These are phyloP conservation scores for Platycheirus albimanus DNA, from an alignment of 2,888 invertebrate genomes.

Conservation along the genomic window DNA sequence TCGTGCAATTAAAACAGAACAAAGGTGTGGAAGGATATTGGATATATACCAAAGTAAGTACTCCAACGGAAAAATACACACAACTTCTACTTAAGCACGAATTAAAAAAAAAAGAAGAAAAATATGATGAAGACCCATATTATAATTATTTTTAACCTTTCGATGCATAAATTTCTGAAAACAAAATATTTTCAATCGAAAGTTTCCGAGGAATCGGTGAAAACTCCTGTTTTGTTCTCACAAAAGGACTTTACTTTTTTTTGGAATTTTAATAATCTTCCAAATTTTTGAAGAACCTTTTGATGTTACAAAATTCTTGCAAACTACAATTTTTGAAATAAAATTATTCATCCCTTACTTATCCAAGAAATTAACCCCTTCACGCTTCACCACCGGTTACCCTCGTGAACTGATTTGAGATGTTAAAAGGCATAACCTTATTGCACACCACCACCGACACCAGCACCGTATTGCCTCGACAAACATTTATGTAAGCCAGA, in stretches of 20 bases:
- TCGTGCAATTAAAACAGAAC: conserved; percentile 61
- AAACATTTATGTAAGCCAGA: conserved; percentile 31
- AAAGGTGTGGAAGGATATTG: conserved; percentile 28
- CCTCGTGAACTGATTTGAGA: conserved; percentile 9
- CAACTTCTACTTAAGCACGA: neutral
- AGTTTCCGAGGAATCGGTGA: neutral
- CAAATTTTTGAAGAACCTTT: too few species aligned
- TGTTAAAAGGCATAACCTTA: neutral
- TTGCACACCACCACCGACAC: too few species aligned
- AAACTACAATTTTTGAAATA: too few species aligned
- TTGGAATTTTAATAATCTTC: too few species aligned
- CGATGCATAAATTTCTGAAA: neutral
- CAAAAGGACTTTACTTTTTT: too few species aligned
- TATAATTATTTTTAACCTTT: conserved; percentile 2
- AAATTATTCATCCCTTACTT: conserved; percentile 7
- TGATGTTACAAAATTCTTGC: too few species aligned
- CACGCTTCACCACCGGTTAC: too few species aligned
- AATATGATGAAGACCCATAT: conserved; percentile 3
- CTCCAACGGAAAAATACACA: neutral
- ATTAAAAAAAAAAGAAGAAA: neutral
- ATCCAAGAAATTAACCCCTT: conserved; percentile 3
- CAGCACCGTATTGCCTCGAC: conserved; percentile 7
- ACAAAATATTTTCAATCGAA: conserved; percentile 6
- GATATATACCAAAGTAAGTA: neutral
- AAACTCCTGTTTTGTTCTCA: too few species aligned